Base-by-base conservation (phyloP, 2,797 vertebrate species). In the Furcifer pardalis region DNA sequence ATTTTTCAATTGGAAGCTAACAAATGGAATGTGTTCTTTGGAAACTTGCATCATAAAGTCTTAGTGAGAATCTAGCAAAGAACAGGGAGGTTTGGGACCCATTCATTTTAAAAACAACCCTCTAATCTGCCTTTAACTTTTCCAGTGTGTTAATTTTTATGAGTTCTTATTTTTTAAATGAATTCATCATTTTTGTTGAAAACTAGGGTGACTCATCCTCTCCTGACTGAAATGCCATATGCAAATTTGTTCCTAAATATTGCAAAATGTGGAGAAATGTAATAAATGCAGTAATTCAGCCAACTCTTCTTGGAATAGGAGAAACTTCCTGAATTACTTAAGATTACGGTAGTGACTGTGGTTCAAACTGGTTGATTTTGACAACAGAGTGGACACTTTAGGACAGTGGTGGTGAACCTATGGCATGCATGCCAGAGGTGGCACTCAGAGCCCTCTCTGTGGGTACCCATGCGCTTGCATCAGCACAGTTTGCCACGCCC, bases 91-190 rank as follows among this genome's bases (percentile, higher is more conserved):
- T 77, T 86, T 86, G 52, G 56, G 73, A 82, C 84, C 42, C 62
- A 82, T 77, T 86, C 62, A 71, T 86, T 85, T 86, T 86, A 42
- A 77, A 82, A 82, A 32, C 42, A 62, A 86, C 73, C 59, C 83
- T 82, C 79, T 86, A 77, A 86, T 86, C 79, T 86, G 40, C 73
- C 74, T 77, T 27, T 71, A 63, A 62, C 63, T 77, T 82, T 86
- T 86, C 73, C 84, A 86, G 73, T 73, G 52, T 86, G 68, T 82
- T 83, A 86, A 86, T 86, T 82, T 86, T 74, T 83, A 83, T 86
- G 56, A 74, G 35, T 66, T 86, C 80, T 82, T 86, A 82, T 62
- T 86, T 86, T 86, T 83, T 65, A 83, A 86, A 78, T 79, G 81
- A 86, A 83, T 82, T 74, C 81, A 74, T 78, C 68, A 37, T 83